phyloP scores from a whole-genome alignment of 2,113 vertebrate species.

The Fukomys damarensis region DNA sequence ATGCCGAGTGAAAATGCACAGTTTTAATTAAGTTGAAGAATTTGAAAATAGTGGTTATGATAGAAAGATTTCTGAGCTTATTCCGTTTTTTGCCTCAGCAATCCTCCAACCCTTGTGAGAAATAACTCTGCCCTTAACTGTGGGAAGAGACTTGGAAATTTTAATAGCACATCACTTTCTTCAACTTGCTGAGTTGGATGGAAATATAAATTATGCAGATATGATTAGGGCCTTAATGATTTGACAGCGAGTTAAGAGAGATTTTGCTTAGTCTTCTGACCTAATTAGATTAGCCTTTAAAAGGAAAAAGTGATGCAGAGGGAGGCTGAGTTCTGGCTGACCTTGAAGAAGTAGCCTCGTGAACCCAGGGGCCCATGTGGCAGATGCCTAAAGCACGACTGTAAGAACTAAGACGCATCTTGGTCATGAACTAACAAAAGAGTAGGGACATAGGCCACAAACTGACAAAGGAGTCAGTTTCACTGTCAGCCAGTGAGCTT shows the following conservation, averaged over 20 bases:
- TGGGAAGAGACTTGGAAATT: background rate
- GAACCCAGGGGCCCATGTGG: accelerated
- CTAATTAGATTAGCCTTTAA: background rate
- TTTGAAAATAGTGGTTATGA: background rate
- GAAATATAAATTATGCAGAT: background rate
- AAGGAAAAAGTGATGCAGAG: background rate
- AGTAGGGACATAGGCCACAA: background rate
- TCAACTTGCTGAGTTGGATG: background rate
- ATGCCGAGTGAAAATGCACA: background rate
- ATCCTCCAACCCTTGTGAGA: background rate
- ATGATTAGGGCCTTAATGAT: background rate
- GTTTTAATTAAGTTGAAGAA: background rate
- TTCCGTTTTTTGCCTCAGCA: accelerated
- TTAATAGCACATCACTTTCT: background rate
- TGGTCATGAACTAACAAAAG: background rate
- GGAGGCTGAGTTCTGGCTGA: accelerated
- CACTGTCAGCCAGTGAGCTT: background rate
- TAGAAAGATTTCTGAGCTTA: background rate
- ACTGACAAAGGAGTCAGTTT: background rate
- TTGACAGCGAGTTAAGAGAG: background rate
- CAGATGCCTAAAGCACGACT: accelerated
- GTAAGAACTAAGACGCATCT: background rate
- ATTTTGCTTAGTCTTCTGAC: background rate
- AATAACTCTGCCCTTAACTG: background rate
- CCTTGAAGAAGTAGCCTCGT: background rate